Evolutionary conservation across 2,888 invertebrate genomes (phyloP).

Genomic region (Nymphalis urticae): DNA sequence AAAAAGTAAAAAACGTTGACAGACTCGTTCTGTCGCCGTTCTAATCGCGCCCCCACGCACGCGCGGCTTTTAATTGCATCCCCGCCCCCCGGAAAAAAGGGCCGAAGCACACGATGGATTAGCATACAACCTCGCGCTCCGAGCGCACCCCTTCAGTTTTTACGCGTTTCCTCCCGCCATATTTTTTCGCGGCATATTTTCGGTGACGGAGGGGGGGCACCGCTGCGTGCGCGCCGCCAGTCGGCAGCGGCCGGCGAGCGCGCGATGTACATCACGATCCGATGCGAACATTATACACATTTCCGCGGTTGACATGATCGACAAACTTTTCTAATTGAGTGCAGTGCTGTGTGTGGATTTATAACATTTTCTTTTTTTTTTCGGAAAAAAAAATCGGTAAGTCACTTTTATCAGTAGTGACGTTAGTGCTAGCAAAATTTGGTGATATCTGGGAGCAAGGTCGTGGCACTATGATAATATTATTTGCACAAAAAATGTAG

Average conservation of each 20-base stretch:
- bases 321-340: conserved; percentile 42
- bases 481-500: conserved; percentile 77
- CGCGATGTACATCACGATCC: conserved; percentile 63
- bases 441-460: conserved; percentile 80
- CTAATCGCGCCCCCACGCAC: conserved; percentile 81
- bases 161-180: conserved; percentile 74
- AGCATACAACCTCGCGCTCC: conserved; percentile 74
- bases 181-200: conserved; percentile 71
- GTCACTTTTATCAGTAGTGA: conserved; percentile 58
- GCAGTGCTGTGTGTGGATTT: conserved; percentile 46
- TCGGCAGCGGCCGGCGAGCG: conserved; percentile 74
- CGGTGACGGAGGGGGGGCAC: conserved; percentile 44
- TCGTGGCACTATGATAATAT: conserved; percentile 74
- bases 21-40: conserved; percentile 74
- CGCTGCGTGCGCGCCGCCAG: conserved; percentile 74
- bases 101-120: conserved; percentile 70
- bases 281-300: conserved; percentile 36
- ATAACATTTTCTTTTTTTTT: conserved; percentile 41
- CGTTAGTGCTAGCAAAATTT: conserved; percentile 63
- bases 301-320: conserved; percentile 40
- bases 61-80: conserved; percentile 81
- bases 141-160: conserved; percentile 78
- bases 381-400: conserved; percentile 11
- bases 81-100: conserved; percentile 75
- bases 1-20: conserved; percentile 77